Evolutionary conservation across 2,888 invertebrate genomes (phyloP), one percentile per base, ranked within the genome.

Genomic region (Acronicta alni): DNA sequence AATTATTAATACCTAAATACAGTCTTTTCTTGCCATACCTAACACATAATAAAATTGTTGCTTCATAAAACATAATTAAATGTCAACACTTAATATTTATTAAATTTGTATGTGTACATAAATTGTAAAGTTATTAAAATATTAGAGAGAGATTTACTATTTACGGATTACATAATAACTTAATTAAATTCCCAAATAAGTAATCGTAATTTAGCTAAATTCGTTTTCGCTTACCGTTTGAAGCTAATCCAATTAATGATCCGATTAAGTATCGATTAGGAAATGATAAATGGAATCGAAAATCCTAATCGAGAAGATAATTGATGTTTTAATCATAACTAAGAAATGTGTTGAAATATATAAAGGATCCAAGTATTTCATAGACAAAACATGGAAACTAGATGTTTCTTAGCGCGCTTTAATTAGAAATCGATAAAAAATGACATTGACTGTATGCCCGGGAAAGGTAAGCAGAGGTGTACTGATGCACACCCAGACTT

Each of bases 211-310:
- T 52, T 16, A 39, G 30, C 32, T 51, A 57, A 17, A 45, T 54
- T 45, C 15, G 18, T 42, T 57, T 39, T 57, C 52, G 64, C 75
- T 71, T 51, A 77, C 62, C 49, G 62, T 75, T 71, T 71, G 56
- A 49, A 63, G 59, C 53, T 68, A 71, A 75, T 67, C 78, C 68
- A 68, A 75, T 77, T 74, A 75, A 61, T 67, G 51, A 67, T 70
- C 38, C 74, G 54, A 77, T 77, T 77, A 63, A 60, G 56, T 58
- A 65, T 60, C 72, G 51, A 70, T 75, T 77, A 75, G 35, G 53
- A 23, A 52, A 58, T 77, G 75, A 77, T 71, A 45, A 58, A 75
- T 75, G 57, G 63, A 39, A 58, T 60, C 57, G 37, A 43, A 56
- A 55, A 61, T 65, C 46, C 57, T 57, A 62, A 67, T 67, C 45